A percentile compares a stretch with the other conserved stretches of the same genome.
These are phyloP conservation scores for Vombatus ursinus DNA, from an alignment of 2,113 vertebrate genomes.

Conservation along the genomic window DNA sequence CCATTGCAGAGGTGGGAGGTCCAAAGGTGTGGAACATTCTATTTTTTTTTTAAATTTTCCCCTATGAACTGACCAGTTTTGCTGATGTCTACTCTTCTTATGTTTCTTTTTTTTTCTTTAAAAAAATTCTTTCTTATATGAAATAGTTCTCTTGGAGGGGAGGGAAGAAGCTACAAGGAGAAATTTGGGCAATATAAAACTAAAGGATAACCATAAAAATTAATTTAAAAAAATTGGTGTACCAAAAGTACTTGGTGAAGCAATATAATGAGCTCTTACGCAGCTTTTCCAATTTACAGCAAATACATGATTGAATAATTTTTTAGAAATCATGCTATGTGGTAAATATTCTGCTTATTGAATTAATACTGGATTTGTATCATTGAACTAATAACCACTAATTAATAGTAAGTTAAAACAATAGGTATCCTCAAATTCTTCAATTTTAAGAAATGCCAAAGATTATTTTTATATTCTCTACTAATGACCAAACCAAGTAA, in stretches of 20 bases:
- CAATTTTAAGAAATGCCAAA: neutral
- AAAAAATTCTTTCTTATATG: neutral
- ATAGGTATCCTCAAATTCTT: neutral
- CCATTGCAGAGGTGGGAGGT: neutral
- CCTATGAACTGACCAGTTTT: neutral
- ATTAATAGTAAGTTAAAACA: neutral
- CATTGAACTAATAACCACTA: neutral
- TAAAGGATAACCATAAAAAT: neutral
- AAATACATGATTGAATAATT: neutral
- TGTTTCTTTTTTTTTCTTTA: neutral
- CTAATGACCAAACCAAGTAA: neutral
- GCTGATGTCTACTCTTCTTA: neutral
- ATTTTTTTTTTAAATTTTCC: neutral
- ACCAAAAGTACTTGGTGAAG: conserved; percentile 17
- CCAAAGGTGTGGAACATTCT: neutral
- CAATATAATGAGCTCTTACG: neutral
- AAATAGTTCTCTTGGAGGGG: neutral
- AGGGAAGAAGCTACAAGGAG: neutral
- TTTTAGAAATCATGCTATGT: neutral
- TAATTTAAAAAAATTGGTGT: neutral
- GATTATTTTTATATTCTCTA: neutral
- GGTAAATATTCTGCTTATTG: neutral
- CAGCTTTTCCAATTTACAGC: neutral
- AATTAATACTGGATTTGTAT: neutral
- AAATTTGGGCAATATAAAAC: neutral